Percentiles rank a stretch among this genome's conserved stretches.
phyloP scores from a whole-genome alignment of 2,797 vertebrate species.

The Ciconia nigra region DNA sequence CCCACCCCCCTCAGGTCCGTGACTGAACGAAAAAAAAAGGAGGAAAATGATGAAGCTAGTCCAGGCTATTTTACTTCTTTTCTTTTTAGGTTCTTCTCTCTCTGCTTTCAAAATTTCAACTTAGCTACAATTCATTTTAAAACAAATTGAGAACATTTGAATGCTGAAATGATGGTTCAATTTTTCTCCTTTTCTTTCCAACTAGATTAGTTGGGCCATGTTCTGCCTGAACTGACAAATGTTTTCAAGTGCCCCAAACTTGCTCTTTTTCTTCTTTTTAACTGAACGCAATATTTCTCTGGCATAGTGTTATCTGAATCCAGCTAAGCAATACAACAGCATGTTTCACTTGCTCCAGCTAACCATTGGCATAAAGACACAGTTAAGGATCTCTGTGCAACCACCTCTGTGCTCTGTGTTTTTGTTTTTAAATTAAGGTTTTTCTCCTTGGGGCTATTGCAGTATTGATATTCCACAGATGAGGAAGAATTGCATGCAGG shows the following conservation, averaged over 20 bases:
- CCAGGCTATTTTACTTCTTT: not conserved
- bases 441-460: slow-evolving; percentile 4
- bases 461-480: not conserved
- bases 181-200: not conserved
- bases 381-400: not conserved
- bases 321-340: not conserved
- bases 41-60: not conserved
- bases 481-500: not conserved
- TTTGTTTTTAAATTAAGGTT: slow-evolving; percentile 31
- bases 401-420: not conserved
- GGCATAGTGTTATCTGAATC: not conserved
- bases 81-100: not conserved
- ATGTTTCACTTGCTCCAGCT: not conserved
- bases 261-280: not conserved
- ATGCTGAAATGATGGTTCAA: not conserved
- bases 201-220: not conserved
- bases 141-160: not conserved
- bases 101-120: not conserved
- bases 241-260: not conserved
- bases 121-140: not conserved
- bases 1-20: rapidly evolving
- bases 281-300: not conserved
- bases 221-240: not conserved
- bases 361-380: not conserved
- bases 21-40: not conserved